Evolutionary conservation across 2,888 invertebrate genomes (phyloP).

Genomic region (Nymphalis polychloros): DNA sequence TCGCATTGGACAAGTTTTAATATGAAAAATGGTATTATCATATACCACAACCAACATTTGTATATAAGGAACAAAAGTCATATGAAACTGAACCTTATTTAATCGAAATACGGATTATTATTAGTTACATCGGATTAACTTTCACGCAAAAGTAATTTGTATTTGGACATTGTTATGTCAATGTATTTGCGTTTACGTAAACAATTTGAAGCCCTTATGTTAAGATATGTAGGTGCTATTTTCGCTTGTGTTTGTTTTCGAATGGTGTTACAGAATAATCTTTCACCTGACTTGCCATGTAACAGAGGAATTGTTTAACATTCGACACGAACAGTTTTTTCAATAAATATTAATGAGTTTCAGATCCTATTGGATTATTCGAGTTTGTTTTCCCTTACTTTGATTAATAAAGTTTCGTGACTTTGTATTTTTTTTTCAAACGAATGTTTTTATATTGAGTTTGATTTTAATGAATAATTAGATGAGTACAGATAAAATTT

Average conservation of each 20-base stretch:
- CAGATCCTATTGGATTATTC: constrained; percentile 49
- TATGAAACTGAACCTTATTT: constrained; percentile 36
- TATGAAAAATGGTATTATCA: constrained; percentile 80
- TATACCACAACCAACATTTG: constrained; percentile 47
- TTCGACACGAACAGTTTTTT: constrained; percentile 55
- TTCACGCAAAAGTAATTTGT: constrained; percentile 30
- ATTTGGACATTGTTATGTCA: constrained; percentile 26
- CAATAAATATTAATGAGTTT: constrained; percentile 67
- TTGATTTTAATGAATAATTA: constrained; percentile 9
- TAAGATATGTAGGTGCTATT: constrained; percentile 31
- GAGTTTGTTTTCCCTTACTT: constrained; percentile 51
- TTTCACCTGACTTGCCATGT: constrained; percentile 55
- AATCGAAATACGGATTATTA: constrained; percentile 15
- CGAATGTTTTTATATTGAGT: constrained; percentile 25
- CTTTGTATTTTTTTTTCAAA: constrained; percentile 40
- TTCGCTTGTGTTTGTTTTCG: constrained; percentile 35
- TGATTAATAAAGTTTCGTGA: constrained; percentile 67
- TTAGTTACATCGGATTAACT: background rate
- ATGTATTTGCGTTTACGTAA: constrained; percentile 41
- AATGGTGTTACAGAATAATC: constrained; percentile 35
- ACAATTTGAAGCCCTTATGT: constrained; percentile 38
- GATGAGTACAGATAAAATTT: background rate
- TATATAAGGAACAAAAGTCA: constrained; percentile 16
- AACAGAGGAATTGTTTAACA: constrained; percentile 60
- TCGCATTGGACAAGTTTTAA: constrained; percentile 69